phyloP scores from a whole-genome alignment of 2,888 invertebrate genomes.

The Elmis aenea region DNA sequence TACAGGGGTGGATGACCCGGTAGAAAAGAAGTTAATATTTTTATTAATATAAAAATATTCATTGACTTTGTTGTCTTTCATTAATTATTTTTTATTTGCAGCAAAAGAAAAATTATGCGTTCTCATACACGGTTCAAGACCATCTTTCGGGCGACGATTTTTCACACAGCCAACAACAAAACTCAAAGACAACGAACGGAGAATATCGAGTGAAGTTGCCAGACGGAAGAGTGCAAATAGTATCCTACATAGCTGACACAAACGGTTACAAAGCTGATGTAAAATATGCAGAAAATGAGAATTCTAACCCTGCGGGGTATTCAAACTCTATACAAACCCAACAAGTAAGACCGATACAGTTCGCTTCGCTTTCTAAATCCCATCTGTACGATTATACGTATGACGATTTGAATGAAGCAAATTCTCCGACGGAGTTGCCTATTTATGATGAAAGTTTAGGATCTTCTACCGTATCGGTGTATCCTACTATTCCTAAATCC shows the following conservation, averaged over 20 bases:
- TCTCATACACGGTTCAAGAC: constrained; percentile 61
- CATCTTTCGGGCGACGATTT: constrained; percentile 61
- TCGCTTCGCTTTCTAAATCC: constrained; percentile 8
- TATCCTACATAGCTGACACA: constrained; percentile 57
- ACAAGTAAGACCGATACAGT: constrained; percentile 22
- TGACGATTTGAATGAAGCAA: constrained; percentile 12
- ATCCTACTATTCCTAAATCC: too few relatives aligned
- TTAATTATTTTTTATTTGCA: constrained; percentile 5
- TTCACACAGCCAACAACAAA: constrained; percentile 60
- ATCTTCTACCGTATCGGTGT: too few relatives aligned
- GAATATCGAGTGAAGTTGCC: constrained; percentile 65
- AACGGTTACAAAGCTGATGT: constrained; percentile 64
- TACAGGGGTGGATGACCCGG: too few relatives aligned
- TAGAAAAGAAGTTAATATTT: too few relatives aligned
- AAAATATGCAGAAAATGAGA: constrained; percentile 47
- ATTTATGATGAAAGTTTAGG: constrained; percentile 8
- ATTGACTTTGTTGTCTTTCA: constrained; percentile 2
- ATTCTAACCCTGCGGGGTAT: constrained; percentile 11
- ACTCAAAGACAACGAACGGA: constrained; percentile 59
- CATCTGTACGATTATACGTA: constrained; percentile 23
- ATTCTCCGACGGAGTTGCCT: constrained; percentile 11
- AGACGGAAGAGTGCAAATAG: constrained; percentile 58
- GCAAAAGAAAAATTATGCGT: constrained; percentile 53
- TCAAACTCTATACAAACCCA: constrained; percentile 19
- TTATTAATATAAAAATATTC: too few relatives aligned